A percentile compares a stretch with the other conserved stretches of the same genome.
phyloP scores from a whole-genome alignment of 1,140 invertebrate species.

The Panagrolaimus sp. region DNA sequence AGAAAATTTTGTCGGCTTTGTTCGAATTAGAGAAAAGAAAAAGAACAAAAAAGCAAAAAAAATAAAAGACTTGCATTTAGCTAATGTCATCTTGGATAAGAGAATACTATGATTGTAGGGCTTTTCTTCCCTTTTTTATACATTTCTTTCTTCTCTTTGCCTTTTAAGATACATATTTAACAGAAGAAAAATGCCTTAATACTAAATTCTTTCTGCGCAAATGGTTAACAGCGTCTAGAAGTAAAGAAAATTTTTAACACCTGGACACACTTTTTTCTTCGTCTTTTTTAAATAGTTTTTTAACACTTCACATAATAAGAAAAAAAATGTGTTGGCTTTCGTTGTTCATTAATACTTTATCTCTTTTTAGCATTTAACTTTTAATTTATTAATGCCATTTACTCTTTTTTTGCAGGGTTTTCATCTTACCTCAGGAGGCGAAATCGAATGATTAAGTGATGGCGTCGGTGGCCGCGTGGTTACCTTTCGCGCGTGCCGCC shows the following conservation, averaged over 20 bases:
- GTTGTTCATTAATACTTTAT: not conserved
- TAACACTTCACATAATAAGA: not conserved
- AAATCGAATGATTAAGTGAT: conserved; percentile 62
- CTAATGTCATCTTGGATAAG: too few species aligned
- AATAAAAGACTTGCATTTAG: too few species aligned
- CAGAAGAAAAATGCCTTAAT: too few species aligned
- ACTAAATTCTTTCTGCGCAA: too few species aligned
- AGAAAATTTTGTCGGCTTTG: too few species aligned
- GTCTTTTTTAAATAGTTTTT: not conserved
- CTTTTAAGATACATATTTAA: too few species aligned
- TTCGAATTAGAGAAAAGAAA: too few species aligned
- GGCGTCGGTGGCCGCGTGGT: conserved; percentile 98
- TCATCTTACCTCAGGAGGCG: not conserved
- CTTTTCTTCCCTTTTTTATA: too few species aligned
- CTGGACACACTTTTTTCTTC: not conserved
- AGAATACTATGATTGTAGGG: too few species aligned
- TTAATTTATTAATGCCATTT: not conserved
- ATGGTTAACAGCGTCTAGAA: too few species aligned
- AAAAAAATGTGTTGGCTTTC: not conserved
- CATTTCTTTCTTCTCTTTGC: too few species aligned
- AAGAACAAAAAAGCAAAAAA: too few species aligned
- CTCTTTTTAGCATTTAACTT: not conserved
- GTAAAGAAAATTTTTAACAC: not conserved
- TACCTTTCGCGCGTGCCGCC: conserved; percentile 91
- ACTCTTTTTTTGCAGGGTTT: not conserved